Base-by-base conservation (phyloP, 2,797 vertebrate species). In the Lacerta agilis region DNA sequence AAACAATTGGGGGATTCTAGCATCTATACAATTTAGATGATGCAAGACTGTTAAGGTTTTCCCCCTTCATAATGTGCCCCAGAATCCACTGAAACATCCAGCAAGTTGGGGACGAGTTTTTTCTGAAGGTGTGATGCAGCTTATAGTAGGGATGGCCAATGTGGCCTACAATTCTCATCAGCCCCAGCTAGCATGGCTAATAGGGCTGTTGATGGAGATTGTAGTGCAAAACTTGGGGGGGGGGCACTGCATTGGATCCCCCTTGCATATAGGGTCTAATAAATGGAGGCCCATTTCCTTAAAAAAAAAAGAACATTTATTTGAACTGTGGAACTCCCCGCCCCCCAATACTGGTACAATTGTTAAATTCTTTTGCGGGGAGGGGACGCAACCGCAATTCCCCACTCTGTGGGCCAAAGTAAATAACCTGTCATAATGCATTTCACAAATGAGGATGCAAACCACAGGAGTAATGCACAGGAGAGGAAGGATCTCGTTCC, bases 351-450 rank as follows among this genome's bases (percentile, higher is more conserved):
- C 86, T 86, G 89, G 89, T 90, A 88, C 83, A 83, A 41, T 88
- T 92, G 93, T 58, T 92, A 88, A 89, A 66, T 27, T n/a, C 5
- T 80, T 80, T 72, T 71, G 77, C 27, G 45, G 29, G 38, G 41
- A 36, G 23, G 77, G 58, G 23, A 73, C 27, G 38, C 23, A 73
- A 66, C 67, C 78, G n/a, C 41, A 80, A 67, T 61, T 88, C 82
- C 76, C 69, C 64, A 49, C 49, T 18, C 87, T 73, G 45, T 9
- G 13, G 29, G 27, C 69, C 77, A 85, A 73, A 23, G 77, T 73
- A 79, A 79, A 85, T 49, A 80, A 43, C 55, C 36, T 64, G 87
- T 84, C 87, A 80, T 80, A 38, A 73, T 80, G 23, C 67, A 64
- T 85, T 73, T 78, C 75, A 75, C 38, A 80, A 80, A 84, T 45